These are phyloP conservation scores for Junonia oenone DNA, from an alignment of 2,888 invertebrate species.

Conservation along the genomic window DNA sequence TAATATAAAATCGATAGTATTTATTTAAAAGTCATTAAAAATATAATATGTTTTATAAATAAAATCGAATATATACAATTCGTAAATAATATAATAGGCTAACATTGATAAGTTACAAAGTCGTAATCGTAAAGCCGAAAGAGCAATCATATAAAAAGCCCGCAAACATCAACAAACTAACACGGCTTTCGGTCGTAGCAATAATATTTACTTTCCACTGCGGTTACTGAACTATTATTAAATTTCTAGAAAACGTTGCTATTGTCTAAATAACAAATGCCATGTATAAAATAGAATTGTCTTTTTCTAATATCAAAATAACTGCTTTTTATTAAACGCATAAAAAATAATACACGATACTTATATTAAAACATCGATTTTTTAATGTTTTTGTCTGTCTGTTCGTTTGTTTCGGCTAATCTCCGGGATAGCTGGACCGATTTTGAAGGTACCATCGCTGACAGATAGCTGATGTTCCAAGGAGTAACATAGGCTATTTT, in stretches of 20 bases:
- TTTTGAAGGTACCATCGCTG: too few relatives aligned
- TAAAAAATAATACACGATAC: too few relatives aligned
- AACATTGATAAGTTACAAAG: slow-evolving; percentile 3
- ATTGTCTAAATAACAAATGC: neutral
- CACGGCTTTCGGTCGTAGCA: slow-evolving; percentile 10
- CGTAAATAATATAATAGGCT: neutral
- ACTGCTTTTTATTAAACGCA: too few relatives aligned
- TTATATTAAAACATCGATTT: too few relatives aligned
- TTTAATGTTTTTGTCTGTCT: too few relatives aligned
- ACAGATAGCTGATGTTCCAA: too few relatives aligned
- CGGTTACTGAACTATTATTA: neutral
- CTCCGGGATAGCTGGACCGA: too few relatives aligned
- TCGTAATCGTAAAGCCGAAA: slow-evolving; percentile 19
- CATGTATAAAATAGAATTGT: too few relatives aligned
- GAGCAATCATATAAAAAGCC: slow-evolving; percentile 21
- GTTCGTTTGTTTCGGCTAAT: too few relatives aligned
- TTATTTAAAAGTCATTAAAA: neutral
- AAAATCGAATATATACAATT: neutral
- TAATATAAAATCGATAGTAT: too few relatives aligned
- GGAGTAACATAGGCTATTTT: too few relatives aligned
- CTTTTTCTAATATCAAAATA: too few relatives aligned
- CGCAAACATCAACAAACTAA: slow-evolving; percentile 21
- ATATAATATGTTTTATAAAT: neutral
- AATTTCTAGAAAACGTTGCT: neutral
- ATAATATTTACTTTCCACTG: slow-evolving; percentile 17